A percentile compares a stretch with the other conserved stretches of the same genome.
Conservation (phyloP, 2,888 invertebrate genomes). For the Pammene aurita region DNA sequence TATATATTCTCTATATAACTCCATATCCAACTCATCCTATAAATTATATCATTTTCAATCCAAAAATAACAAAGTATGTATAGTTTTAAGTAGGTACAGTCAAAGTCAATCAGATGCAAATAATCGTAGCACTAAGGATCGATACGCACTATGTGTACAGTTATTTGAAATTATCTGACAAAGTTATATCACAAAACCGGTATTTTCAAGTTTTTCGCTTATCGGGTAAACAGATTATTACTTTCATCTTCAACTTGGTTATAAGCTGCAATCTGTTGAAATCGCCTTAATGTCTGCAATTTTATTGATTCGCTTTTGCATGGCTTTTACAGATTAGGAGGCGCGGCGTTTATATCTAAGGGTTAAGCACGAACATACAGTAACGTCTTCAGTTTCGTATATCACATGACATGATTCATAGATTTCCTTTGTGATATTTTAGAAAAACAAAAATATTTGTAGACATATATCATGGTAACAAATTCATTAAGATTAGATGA, state of each 20-base stretch:
- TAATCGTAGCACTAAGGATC: neutral
- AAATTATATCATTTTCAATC: too few relatives aligned
- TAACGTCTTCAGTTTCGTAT: neutral
- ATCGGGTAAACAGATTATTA: conserved; percentile 26
- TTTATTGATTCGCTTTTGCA: conserved; percentile 34
- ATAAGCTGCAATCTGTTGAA: conserved; percentile 24
- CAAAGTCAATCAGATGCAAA: neutral
- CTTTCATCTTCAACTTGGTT: conserved; percentile 32
- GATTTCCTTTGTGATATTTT: too few relatives aligned
- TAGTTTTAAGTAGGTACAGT: neutral
- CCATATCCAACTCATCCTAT: too few relatives aligned
- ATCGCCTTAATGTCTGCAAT: conserved; percentile 22
- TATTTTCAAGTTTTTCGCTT: conserved; percentile 20
- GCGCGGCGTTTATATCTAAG: conserved; percentile 20
- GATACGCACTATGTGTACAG: neutral
- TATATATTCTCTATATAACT: too few relatives aligned
- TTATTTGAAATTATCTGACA: conserved; percentile 8
- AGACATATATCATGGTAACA: too few relatives aligned
- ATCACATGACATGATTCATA: neutral
- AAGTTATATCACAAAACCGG: conserved; percentile 12
- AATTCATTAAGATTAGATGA: too few relatives aligned
- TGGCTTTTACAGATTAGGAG: conserved; percentile 28
- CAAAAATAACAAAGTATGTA: neutral
- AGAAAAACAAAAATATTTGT: too few relatives aligned
- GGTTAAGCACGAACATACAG: conserved; percentile 8